Conservation (phyloP, 2,888 invertebrate species). For the Aphidoletes aphidimyza region DNA sequence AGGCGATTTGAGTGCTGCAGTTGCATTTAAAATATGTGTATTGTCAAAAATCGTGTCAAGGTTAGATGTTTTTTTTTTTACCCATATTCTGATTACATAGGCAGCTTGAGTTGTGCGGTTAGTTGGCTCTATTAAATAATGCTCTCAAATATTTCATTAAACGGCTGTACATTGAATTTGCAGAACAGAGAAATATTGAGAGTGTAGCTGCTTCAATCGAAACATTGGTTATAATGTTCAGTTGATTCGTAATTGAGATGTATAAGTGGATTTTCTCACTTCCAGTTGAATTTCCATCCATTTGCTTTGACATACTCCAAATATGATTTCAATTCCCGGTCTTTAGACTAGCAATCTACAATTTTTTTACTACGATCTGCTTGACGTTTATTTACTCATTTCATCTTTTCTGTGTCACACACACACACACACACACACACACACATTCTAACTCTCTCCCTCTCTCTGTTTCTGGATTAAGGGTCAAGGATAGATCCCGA, state of each 20-base stretch:
- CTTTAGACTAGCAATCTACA: background rate
- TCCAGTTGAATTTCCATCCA: conserved; percentile 1
- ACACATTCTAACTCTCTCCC: too few species aligned
- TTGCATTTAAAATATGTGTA: conserved; percentile 48
- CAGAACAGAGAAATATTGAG: too few species aligned
- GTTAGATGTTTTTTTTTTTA: conserved; percentile 28
- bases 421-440: too few species aligned
- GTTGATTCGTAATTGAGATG: background rate
- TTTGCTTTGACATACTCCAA: background rate
- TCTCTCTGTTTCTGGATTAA: conserved; percentile 46
- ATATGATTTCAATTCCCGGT: conserved; percentile 35
- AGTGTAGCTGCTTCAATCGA: background rate
- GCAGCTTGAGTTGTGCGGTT: conserved; percentile 27
- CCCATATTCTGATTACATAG: conserved; percentile 46
- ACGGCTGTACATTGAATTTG: too few species aligned
- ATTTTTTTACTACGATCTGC: conserved; percentile 4
- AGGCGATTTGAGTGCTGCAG: conserved; percentile 49
- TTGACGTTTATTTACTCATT: conserved; percentile 20
- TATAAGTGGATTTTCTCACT: conserved; percentile 27
- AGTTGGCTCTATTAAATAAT: conserved; percentile 27
- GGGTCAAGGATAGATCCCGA: conserved; percentile 41
- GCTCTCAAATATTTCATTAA: conserved; percentile 30
- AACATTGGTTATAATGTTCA: background rate
- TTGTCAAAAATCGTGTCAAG: conserved; percentile 51
- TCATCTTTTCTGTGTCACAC: conserved; percentile 29